Percentiles rank a stretch among this genome's conserved stretches.
Conservation (phyloP, 1,140 invertebrate genomes). For the Lucilia cuprina region DNA sequence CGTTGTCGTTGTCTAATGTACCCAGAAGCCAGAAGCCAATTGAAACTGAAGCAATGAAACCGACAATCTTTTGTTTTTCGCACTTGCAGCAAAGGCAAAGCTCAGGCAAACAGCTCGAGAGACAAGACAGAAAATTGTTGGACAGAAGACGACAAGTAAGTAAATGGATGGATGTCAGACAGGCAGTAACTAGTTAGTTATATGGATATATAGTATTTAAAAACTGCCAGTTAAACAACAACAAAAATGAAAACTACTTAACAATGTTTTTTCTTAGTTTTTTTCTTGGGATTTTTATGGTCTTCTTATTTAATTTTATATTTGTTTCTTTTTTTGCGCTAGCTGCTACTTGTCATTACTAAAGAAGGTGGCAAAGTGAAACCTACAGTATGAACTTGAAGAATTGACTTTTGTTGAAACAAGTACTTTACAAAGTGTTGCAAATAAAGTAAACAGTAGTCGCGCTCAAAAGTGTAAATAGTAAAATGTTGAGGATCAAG, state of each 20-base stretch:
- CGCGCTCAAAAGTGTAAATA: too few relatives aligned
- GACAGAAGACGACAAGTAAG: neutral
- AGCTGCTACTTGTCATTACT: neutral
- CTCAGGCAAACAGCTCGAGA: neutral
- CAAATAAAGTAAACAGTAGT: too few relatives aligned
- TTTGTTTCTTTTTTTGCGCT: neutral
- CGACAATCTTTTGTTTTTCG: neutral
- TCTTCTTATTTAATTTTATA: neutral
- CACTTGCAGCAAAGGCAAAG: neutral
- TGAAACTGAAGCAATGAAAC: conserved; percentile 10
- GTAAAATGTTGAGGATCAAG: too few relatives aligned
- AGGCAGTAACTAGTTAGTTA: too few relatives aligned
- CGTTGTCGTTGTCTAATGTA: neutral
- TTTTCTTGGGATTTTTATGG: neutral
- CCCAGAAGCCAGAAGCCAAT: neutral
- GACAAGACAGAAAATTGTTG: conserved; percentile 14
- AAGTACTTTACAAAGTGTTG: neutral
- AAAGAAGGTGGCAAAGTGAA: conserved; percentile 33
- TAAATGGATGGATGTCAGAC: neutral
- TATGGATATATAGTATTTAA: neutral
- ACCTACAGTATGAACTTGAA: neutral
- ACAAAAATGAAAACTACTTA: neutral
- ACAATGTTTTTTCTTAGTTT: conserved; percentile 13
- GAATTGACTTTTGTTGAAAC: conserved; percentile 18
- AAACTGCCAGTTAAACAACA: neutral